These are phyloP conservation scores for Patella ulyssiponensis DNA, from an alignment of 2,888 invertebrate genomes.

Conservation along the genomic window DNA sequence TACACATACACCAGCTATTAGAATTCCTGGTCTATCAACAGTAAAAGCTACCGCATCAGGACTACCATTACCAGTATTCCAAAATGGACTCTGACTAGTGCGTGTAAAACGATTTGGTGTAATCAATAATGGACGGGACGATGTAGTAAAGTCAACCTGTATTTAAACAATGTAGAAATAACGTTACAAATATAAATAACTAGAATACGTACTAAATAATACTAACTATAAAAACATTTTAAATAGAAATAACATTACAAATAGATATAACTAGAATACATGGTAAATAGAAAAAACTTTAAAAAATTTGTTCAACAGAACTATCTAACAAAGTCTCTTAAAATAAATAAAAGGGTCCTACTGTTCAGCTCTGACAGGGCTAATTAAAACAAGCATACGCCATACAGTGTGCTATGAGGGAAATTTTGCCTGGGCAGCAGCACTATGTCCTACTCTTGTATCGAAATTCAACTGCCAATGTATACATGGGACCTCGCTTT, in stretches of 20 bases:
- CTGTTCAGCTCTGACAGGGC: too few species aligned
- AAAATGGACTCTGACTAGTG: constrained; percentile 89
- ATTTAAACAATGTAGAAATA: constrained; percentile 18
- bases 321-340: too few species aligned
- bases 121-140: constrained; percentile 84
- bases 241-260: neutral
- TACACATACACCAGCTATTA: constrained; percentile 89
- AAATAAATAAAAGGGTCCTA: too few species aligned
- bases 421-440: too few species aligned
- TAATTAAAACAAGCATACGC: too few species aligned
- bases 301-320: neutral
- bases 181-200: neutral
- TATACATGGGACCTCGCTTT: too few species aligned
- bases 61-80: constrained; percentile 97
- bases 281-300: neutral
- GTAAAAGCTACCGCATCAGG: constrained; percentile 96
- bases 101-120: constrained; percentile 93
- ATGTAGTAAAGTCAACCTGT: constrained; percentile 81
- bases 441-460: too few species aligned
- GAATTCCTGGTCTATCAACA: constrained; percentile 90
- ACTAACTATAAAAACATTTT: neutral
- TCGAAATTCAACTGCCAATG: too few species aligned
- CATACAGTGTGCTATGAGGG: too few species aligned
- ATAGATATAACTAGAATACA: neutral
- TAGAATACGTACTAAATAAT: neutral